Conservation (phyloP, 2,113 vertebrate genomes). For the Hydrochoerus hydrochaeris region DNA sequence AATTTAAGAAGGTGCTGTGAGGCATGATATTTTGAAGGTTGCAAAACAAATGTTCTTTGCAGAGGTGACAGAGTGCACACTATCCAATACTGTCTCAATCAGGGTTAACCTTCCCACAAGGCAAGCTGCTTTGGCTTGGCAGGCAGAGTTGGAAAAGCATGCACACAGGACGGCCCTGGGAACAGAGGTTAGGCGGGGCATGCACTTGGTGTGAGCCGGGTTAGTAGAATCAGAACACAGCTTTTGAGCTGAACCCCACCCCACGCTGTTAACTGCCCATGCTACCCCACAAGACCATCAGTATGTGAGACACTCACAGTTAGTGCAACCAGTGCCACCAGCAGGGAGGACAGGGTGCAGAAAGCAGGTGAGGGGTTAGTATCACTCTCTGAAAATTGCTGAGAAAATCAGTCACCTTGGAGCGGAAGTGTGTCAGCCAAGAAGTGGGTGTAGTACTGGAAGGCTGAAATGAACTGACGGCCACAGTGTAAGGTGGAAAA, state of each 20-base stretch:
- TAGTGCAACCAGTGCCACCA: constrained; percentile 59
- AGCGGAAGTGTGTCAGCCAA: constrained; percentile 91
- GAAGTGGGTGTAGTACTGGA: constrained; percentile 90
- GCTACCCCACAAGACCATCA: constrained; percentile 75
- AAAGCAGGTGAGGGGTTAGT: constrained; percentile 81
- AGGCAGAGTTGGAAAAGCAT: background rate
- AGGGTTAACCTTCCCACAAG: constrained; percentile 8
- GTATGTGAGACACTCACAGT: constrained; percentile 83
- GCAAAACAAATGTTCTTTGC: background rate
- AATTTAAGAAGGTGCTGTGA: background rate
- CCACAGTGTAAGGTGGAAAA: constrained; percentile 84
- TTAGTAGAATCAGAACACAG: background rate
- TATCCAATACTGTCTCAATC: background rate
- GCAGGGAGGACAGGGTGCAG: background rate
- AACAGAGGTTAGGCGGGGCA: background rate
- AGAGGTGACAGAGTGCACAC: background rate
- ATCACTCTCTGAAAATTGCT: constrained; percentile 78
- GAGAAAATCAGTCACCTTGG: constrained; percentile 92
- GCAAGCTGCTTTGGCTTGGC: background rate
- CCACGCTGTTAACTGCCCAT: constrained; percentile 62
- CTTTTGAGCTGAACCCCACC: background rate
- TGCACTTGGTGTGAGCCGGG: constrained; percentile 24
- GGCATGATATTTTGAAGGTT: background rate
- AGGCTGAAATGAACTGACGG: constrained; percentile 89
- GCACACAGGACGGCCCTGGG: background rate